Conservation (phyloP, 2,797 vertebrate genomes). For the Neosilurus mollespiculum region DNA sequence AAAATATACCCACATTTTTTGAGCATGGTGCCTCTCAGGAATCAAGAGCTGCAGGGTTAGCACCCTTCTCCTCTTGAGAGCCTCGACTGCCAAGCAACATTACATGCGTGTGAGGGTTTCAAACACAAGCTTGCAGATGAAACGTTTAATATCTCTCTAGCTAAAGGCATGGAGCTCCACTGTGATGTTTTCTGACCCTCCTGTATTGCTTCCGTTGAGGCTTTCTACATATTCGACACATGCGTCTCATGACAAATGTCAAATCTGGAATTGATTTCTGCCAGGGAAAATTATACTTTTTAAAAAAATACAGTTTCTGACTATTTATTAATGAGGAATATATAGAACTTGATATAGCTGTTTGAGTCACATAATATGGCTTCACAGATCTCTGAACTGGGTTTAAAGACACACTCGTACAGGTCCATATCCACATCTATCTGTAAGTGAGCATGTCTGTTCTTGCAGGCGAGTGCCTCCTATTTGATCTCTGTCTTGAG, state of each 20-base stretch:
- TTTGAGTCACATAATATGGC: neutral
- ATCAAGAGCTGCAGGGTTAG: conserved; percentile 15
- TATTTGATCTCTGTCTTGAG: conserved; percentile 5
- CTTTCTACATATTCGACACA: neutral
- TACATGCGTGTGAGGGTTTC: conserved; percentile 15
- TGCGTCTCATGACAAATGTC: conserved; percentile 2
- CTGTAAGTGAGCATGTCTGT: neutral
- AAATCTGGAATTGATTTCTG: neutral
- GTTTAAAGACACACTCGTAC: neutral
- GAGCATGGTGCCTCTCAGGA: conserved; percentile 18
- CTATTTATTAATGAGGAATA: neutral
- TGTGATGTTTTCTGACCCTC: neutral
- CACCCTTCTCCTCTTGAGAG: conserved; percentile 12
- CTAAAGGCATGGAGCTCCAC: neutral
- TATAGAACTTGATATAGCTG: neutral
- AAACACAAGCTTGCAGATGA: conserved; percentile 11
- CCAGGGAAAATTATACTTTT: no score
- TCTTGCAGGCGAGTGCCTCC: neutral
- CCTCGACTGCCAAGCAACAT: conserved; percentile 11
- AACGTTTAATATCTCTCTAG: neutral
- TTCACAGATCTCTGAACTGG: neutral
- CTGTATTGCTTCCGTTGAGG: conserved; percentile 7
- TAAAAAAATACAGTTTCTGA: neutral
- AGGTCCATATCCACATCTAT: neutral
- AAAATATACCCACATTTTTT: neutral